Conservation (phyloP, 2,888 invertebrate genomes). For the Auanema sp. region DNA sequence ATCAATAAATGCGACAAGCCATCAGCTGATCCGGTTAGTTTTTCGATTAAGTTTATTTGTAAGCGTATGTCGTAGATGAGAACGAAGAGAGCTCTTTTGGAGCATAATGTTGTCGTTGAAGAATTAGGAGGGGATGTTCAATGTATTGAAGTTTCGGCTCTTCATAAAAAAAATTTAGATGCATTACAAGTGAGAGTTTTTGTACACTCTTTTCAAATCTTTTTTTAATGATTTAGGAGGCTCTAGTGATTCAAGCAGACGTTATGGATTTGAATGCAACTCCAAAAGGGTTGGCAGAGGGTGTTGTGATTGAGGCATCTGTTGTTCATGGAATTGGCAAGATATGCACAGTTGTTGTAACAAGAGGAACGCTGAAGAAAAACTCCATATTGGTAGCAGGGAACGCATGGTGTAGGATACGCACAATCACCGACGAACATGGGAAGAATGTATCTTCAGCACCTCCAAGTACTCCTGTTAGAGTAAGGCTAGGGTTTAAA, state of each 20-base stretch:
- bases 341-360: constrained; percentile 81
- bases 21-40: constrained; percentile 79
- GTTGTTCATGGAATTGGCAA: constrained; percentile 74
- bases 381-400: constrained; percentile 83
- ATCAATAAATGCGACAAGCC: constrained; percentile 97
- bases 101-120: constrained; percentile 82
- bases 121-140: constrained; percentile 88
- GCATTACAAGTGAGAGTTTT: constrained; percentile 47
- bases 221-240: constrained; percentile 66
- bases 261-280: constrained; percentile 84
- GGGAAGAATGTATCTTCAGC: constrained; percentile 47
- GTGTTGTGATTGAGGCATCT: constrained; percentile 84
- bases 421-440: constrained; percentile 58
- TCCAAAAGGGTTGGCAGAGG: constrained; percentile 82
- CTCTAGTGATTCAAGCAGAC: constrained; percentile 70
- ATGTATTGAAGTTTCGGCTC: constrained; percentile 85
- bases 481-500: constrained; percentile 67
- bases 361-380: constrained; percentile 80
- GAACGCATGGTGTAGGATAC: constrained; percentile 76
- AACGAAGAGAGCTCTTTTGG: constrained; percentile 77
- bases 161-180: constrained; percentile 69
- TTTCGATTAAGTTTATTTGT: neutral
- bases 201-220: neutral
- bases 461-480: constrained; percentile 54
- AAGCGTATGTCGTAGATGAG: constrained; percentile 70